A percentile compares a stretch with the other conserved stretches of the same genome.
These are phyloP conservation scores for Lacanobia wlatinum DNA, from an alignment of 2,888 invertebrate genomes.

Conservation along the genomic window DNA sequence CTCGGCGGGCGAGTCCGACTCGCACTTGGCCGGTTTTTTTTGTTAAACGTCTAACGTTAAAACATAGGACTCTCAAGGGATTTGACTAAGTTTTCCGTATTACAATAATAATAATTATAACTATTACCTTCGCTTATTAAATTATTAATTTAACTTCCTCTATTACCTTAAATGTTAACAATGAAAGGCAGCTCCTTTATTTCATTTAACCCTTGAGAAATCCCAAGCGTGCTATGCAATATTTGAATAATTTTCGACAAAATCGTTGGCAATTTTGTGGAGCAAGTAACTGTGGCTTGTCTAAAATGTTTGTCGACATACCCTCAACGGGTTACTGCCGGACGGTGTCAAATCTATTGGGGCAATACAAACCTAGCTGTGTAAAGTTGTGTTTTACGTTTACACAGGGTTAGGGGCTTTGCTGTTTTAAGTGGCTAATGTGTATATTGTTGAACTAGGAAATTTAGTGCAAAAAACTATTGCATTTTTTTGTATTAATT, in stretches of 20 bases:
- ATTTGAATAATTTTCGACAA: slow-evolving; percentile 29
- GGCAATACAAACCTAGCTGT: slow-evolving; percentile 2
- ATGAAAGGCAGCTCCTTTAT: neutral
- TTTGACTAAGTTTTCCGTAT: neutral
- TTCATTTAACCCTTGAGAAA: slow-evolving; percentile 11
- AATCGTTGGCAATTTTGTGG: slow-evolving; percentile 30
- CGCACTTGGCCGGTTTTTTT: too few species aligned
- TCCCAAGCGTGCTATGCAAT: slow-evolving; percentile 17
- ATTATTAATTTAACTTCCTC: slow-evolving; percentile 4
- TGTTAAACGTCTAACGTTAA: too few species aligned
- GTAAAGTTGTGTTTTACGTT: too few species aligned
- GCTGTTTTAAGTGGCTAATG: too few species aligned
- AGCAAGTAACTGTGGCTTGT: slow-evolving; percentile 42
- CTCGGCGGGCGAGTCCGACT: too few species aligned
- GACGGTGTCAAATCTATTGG: slow-evolving; percentile 28
- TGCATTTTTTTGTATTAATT: too few species aligned
- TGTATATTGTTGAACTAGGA: too few species aligned
- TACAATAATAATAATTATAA: neutral
- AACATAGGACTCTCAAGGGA: neutral
- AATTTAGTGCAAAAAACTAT: too few species aligned
- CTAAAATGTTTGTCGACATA: slow-evolving; percentile 43
- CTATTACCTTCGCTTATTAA: neutral
- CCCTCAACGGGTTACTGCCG: slow-evolving; percentile 24
- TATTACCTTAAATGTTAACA: neutral
- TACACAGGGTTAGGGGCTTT: too few species aligned